Conservation (phyloP, 2,113 vertebrate species). For the Xyrauchen texanus region DNA sequence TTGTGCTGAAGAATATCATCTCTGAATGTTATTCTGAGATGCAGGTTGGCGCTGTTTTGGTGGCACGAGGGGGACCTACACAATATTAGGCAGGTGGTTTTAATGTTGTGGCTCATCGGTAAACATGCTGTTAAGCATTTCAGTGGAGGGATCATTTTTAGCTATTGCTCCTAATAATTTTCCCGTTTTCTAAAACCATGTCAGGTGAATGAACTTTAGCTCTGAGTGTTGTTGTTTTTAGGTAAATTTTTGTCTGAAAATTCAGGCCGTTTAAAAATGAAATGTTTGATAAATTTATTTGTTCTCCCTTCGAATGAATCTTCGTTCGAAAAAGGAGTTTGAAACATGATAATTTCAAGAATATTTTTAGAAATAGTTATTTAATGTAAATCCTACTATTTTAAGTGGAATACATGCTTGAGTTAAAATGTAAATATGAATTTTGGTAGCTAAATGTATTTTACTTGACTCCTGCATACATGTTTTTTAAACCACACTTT, state of each 20-base stretch:
- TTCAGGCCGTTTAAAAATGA: not conserved
- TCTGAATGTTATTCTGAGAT: too few relatives aligned
- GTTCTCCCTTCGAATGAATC: too few relatives aligned
- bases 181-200: conserved; percentile 45
- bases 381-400: conserved; percentile 69
- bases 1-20: too few relatives aligned
- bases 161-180: conserved; percentile 30
- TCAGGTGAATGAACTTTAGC: conserved; percentile 56
- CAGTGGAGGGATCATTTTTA: conserved; percentile 57
- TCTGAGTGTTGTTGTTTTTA: conserved; percentile 57
- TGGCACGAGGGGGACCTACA: too few relatives aligned
- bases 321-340: not conserved
- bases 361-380: conserved; percentile 53
- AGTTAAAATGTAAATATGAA: conserved; percentile 82
- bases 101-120: not conserved
- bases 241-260: conserved; percentile 26
- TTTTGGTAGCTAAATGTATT: conserved; percentile 86
- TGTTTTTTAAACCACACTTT: conserved; percentile 56
- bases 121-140: conserved; percentile 48
- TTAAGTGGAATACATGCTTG: conserved; percentile 35
- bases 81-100: too few relatives aligned
- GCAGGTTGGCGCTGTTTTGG: too few relatives aligned
- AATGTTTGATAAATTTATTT: too few relatives aligned
- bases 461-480: conserved; percentile 77
- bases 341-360: conserved; percentile 6